phyloP scores from a whole-genome alignment of 2,113 vertebrate genomes.

The Aviceda subcristata region DNA sequence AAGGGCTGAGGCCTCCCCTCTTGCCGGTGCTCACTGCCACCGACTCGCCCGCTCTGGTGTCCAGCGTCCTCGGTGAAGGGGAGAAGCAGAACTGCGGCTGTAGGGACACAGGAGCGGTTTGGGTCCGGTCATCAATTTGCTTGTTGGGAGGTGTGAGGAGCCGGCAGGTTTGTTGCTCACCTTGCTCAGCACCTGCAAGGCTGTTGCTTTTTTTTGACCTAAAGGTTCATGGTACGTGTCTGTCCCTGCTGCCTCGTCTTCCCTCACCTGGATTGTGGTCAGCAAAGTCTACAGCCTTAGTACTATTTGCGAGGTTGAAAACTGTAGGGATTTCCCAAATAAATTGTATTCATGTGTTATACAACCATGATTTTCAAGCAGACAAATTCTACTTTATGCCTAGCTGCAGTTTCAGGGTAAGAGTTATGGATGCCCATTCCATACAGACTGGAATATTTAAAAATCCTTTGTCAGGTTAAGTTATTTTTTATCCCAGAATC shows the following conservation, averaged over 20 bases:
- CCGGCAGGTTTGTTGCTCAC: neutral
- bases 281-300: neutral
- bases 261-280: neutral
- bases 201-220: neutral
- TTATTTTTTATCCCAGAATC: neutral
- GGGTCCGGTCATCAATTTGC: neutral
- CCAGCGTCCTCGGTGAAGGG: neutral
- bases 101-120: neutral
- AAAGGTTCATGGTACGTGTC: rapidly evolving
- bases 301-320: neutral
- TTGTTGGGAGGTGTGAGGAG: neutral
- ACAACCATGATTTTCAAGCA: neutral
- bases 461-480: neutral
- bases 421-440: neutral
- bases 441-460: rapidly evolving
- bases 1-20: neutral
- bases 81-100: neutral
- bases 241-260: no score
- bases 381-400: neutral
- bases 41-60: neutral
- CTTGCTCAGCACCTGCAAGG: neutral
- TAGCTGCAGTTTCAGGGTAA: neutral
- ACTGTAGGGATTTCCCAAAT: neutral
- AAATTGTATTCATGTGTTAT: neutral
- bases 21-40: neutral